phyloP scores from a whole-genome alignment of 1,140 invertebrate species.

The Aphis craccivora region DNA sequence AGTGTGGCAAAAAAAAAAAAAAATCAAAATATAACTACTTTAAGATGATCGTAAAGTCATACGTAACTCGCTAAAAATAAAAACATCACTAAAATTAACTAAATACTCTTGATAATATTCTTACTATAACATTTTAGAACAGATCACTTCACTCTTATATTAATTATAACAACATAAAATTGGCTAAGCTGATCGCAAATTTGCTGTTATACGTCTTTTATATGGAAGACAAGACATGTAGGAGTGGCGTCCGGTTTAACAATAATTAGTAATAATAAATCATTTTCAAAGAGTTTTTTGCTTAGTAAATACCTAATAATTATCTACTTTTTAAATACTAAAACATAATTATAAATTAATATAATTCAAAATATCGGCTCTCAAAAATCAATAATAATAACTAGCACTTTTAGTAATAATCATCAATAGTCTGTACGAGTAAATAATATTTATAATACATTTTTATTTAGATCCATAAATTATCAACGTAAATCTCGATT shows the following conservation, averaged over 20 bases:
- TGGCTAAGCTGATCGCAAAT: background rate
- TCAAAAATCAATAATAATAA: background rate
- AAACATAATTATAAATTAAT: no score
- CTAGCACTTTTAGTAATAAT: background rate
- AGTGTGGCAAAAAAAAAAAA: no score
- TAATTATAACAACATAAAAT: background rate
- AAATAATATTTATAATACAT: background rate
- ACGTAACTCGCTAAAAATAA: no score
- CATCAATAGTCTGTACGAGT: background rate
- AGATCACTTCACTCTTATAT: background rate
- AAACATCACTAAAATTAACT: no score
- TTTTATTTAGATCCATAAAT: background rate
- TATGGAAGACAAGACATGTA: background rate
- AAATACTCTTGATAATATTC: background rate
- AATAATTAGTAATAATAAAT: background rate
- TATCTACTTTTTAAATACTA: no score
- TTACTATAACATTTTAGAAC: background rate
- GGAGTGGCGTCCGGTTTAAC: background rate
- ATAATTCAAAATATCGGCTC: background rate
- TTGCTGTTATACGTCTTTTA: background rate
- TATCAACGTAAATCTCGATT: background rate
- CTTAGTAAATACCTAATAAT: background rate
- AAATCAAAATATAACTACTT: no score
- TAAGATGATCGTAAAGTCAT: no score
- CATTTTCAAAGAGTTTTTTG: background rate